Evolutionary conservation across 2,888 invertebrate genomes (phyloP), one percentile per base, ranked within the genome.

Genomic region (Hydrotaea diabolus): DNA sequence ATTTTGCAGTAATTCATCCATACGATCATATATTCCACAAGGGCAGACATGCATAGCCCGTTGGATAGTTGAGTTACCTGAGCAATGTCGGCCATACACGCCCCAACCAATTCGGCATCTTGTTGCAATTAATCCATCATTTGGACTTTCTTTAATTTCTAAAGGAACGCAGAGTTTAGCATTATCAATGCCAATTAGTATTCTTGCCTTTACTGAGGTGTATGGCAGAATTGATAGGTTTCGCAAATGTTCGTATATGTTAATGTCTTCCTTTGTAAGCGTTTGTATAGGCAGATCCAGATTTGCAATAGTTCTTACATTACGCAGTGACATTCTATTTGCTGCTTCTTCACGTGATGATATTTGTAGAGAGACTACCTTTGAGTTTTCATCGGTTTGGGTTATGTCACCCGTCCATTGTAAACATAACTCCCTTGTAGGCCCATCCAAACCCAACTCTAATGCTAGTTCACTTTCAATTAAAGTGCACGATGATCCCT

Each of bases 331-430:
- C 39, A 85, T 77, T 55, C 76, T 72, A 19, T 19, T 59, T 17
- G 74, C 39, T 4, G 49, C 39, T 19, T 53, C 11, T 9, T 71
- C 74, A 4, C 53, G 74, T 0, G 77, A 59, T 26, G 86, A 80
- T 36, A 83, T 81, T 13, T 82, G 31, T 2, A 85, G 13, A 21
- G 4, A 66, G 23, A 86, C 78, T 4, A 55, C 39, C 55, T 73
- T 82, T 1, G 82, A 87, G 13, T 81, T 81, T 11, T 17, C 49
- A 23, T 87, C 83, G 11, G 43, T 82, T 69, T 86, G 83, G 7
- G 82, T 86, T 55, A 87, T 85, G 11, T 85, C 85, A n/a, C 82
- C 77, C 11, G 85, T 85, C 85, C 85, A 87, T n/a, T 76, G 78
- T 2, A 86, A 73, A 11, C 80, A 84, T 0, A 86, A 57, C 26